phyloP scores from a whole-genome alignment of 2,888 invertebrate species.

The Auanema freiburgensis region DNA sequence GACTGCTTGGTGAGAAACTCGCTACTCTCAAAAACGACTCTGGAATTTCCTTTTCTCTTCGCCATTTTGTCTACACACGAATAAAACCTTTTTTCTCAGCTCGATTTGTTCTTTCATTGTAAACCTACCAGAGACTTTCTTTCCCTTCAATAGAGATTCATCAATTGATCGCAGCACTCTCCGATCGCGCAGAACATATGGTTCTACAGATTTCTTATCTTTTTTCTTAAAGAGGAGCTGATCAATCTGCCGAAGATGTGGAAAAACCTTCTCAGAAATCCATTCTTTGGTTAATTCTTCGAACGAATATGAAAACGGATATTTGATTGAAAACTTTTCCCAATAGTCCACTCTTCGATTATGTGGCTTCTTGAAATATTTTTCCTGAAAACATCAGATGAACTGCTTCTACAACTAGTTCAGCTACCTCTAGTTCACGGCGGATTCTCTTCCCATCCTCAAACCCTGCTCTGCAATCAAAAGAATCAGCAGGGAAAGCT shows the following conservation, averaged over 20 bases:
- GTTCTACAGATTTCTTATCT: not conserved
- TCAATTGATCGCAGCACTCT: slow-evolving; percentile 11
- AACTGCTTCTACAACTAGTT: not conserved
- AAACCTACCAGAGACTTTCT: slow-evolving; percentile 12
- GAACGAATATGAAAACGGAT: slow-evolving; percentile 45
- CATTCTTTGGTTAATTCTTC: slow-evolving; percentile 35
- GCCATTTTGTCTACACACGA: not conserved
- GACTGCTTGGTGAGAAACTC: not conserved
- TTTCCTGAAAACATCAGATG: slow-evolving; percentile 12
- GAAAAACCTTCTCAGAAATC: slow-evolving; percentile 8
- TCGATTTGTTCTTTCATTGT: not conserved
- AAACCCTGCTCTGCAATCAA: slow-evolving; percentile 36
- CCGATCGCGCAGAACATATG: slow-evolving; percentile 27
- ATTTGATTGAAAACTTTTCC: slow-evolving; percentile 39
- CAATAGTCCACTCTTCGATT: slow-evolving; percentile 48
- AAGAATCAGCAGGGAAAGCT: slow-evolving; percentile 44
- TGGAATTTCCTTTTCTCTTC: not conserved
- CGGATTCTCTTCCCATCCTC: slow-evolving; percentile 24
- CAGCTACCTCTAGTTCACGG: slow-evolving; percentile 24
- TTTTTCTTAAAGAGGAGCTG: not conserved
- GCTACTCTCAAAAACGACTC: not conserved
- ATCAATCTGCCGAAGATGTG: not conserved
- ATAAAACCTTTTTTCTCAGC: not conserved
- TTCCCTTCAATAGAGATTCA: slow-evolving; percentile 16
- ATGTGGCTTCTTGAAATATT: slow-evolving; percentile 33